Evolutionary conservation across 2,797 vertebrate genomes (phyloP), one percentile per base, ranked within the genome.

Genomic region (Silurus aristotelis): DNA sequence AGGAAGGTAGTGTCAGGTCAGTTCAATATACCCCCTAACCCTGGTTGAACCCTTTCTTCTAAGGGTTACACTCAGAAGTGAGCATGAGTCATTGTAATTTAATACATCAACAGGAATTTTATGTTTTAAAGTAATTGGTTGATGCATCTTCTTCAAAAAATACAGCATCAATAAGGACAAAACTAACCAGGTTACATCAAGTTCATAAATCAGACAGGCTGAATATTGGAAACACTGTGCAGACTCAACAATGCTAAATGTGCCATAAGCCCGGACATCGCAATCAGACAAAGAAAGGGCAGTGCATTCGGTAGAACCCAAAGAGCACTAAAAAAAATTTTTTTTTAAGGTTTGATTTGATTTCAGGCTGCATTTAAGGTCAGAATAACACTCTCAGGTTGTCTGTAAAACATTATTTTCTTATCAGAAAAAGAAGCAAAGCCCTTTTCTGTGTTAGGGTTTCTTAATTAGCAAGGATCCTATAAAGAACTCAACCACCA

Each of bases 291-390:
- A n/a, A 46, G 9, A 71, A n/a, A 17, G 27, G 38, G 66, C 38
- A 15, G 17, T 70, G 67, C 67, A 70, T 52, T 52, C 10, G 1
- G 6, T 52, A 1, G 8, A 52, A 70, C 20, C 2, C 25, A 0
- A 5, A 66, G n/a, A 27, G 12, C n/a, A 64, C 22, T 25, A 64
- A 25, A 17, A 38, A 64, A 25, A 17, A 38, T 43, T 19, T 68
- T 19, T 70, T 17, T 43, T 68, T 20, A 63, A 63, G 70, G 10
- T 72, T 72, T 73, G 22, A 73, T 73, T 73, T 52, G 46, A 52
- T 73, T 73, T 73, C 48, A 25, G 71, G 46, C 52, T 73, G 43
- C 20, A 13, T 72, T 48, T n/a, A 75, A 75, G 72, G 48, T 25
- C 48, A 55, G 72, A 75, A 27, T 75, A 75, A 25, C 48, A 55